Conservation (phyloP, 64 coral and sea anemone species). For the Dendronephthya gigantea region DNA sequence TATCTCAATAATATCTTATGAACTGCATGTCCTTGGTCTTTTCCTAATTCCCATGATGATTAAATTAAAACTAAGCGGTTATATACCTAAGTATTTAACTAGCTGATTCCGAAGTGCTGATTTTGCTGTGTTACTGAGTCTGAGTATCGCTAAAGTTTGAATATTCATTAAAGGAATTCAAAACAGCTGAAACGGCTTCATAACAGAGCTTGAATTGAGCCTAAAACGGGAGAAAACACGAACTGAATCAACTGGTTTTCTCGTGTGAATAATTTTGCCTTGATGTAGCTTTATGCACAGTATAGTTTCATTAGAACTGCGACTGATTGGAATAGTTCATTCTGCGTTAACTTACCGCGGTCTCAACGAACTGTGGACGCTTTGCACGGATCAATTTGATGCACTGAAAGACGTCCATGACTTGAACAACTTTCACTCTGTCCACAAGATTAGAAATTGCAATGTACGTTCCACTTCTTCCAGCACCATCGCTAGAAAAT, state of each 20-base stretch:
- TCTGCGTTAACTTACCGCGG: constrained; percentile 14
- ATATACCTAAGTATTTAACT: too few relatives aligned
- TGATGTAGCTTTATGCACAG: too few relatives aligned
- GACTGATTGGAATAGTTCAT: neutral
- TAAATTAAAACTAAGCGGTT: too few relatives aligned
- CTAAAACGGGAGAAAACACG: neutral
- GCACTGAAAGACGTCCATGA: constrained; percentile 36
- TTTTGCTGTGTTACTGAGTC: too few relatives aligned
- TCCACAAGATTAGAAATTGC: constrained; percentile 22
- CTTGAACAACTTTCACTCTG: constrained; percentile 30
- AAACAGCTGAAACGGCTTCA: constrained; percentile 24
- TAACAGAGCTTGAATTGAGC: constrained; percentile 61
- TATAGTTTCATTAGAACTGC: neutral
- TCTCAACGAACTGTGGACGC: constrained; percentile 21
- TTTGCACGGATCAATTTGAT: constrained; percentile 30
- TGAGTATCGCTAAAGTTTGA: constrained; percentile 36
- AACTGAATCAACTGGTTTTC: too few relatives aligned
- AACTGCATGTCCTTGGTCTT: too few relatives aligned
- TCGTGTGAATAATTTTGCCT: too few relatives aligned
- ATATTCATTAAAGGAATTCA: constrained; percentile 53
- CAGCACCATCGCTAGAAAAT: constrained; percentile 35
- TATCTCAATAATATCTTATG: too few relatives aligned
- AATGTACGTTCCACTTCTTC: constrained; percentile 27
- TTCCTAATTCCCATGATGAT: too few relatives aligned
- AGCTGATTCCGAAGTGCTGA: too few relatives aligned